These are phyloP conservation scores for Chiloscyllium plagiosum DNA, from an alignment of 2,113 vertebrate species.

Conservation along the genomic window DNA sequence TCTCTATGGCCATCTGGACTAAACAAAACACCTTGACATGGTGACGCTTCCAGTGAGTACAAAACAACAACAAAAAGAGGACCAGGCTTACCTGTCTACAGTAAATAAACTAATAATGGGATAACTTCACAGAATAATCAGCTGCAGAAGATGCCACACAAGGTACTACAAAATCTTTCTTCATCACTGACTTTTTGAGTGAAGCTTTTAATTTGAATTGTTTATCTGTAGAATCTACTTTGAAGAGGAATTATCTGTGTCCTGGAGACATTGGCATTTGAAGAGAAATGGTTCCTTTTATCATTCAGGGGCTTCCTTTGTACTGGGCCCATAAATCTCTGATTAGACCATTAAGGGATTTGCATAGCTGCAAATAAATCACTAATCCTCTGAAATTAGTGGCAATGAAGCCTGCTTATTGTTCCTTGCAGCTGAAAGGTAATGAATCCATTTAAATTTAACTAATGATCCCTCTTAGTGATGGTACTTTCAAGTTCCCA, in stretches of 20 bases:
- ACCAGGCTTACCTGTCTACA: not conserved
- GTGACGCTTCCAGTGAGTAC: not conserved
- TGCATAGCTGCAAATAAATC: slow-evolving; percentile 35
- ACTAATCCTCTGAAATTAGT: slow-evolving; percentile 35
- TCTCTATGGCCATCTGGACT: not conserved
- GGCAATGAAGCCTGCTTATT: slow-evolving; percentile 29
- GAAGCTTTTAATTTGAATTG: slow-evolving; percentile 31
- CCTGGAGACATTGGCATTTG: slow-evolving; percentile 36
- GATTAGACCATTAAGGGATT: slow-evolving; percentile 37
- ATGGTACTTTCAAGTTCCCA: slow-evolving; percentile 21
- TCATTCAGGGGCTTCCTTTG: slow-evolving; percentile 27
- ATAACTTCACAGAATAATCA: not conserved
- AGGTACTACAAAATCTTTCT: not conserved
- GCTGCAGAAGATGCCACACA: slow-evolving; percentile 7
- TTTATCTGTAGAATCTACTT: slow-evolving; percentile 36
- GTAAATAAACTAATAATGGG: slow-evolving; percentile 12
- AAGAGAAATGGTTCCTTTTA: slow-evolving; percentile 36
- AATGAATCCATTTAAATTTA: slow-evolving; percentile 37
- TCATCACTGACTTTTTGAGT: slow-evolving; percentile 14
- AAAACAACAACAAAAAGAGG: not conserved
- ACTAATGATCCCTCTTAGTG: slow-evolving; percentile 15
- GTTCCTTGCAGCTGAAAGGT: slow-evolving; percentile 24
- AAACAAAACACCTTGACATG: not conserved
- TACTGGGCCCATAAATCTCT: slow-evolving; percentile 13
- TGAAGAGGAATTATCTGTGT: slow-evolving; percentile 36